A percentile compares a stretch with the other conserved stretches of the same genome.
These are phyloP conservation scores for Erebia ligea DNA, from an alignment of 2,888 invertebrate species.

Conservation along the genomic window DNA sequence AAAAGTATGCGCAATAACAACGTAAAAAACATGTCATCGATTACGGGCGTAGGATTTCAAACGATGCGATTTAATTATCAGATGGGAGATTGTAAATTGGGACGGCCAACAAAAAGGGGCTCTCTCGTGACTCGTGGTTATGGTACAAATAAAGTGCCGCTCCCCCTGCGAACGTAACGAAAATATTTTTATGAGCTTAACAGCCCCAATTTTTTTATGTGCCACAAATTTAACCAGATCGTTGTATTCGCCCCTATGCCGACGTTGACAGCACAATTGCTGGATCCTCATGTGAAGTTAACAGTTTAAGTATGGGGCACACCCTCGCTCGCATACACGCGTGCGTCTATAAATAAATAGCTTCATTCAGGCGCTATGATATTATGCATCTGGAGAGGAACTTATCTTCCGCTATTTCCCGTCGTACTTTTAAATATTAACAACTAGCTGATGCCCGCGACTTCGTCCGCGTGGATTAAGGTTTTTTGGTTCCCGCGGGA, in stretches of 20 bases:
- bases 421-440: slow-evolving; percentile 35
- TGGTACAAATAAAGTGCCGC: slow-evolving; percentile 2
- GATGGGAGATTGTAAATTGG: slow-evolving; percentile 18
- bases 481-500: too few species aligned
- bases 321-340: slow-evolving; percentile 45
- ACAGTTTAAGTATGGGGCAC: slow-evolving; percentile 41
- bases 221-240: slow-evolving; percentile 28
- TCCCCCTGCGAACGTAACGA: slow-evolving; percentile 20
- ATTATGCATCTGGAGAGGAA: slow-evolving; percentile 48
- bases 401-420: slow-evolving; percentile 43
- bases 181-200: slow-evolving; percentile 26
- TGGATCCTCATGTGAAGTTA: slow-evolving; percentile 44
- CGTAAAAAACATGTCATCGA: slow-evolving; percentile 22
- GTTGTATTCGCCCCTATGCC: slow-evolving; percentile 37
- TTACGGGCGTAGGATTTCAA: slow-evolving; percentile 18
- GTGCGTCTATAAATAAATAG: slow-evolving; percentile 52
- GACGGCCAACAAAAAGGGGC: slow-evolving; percentile 14
- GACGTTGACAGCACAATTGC: slow-evolving; percentile 50
- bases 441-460: too few species aligned
- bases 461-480: too few species aligned
- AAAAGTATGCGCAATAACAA: slow-evolving; percentile 16
- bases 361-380: slow-evolving; percentile 50
- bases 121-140: slow-evolving; percentile 9
- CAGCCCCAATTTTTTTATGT: slow-evolving; percentile 34
- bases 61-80: slow-evolving; percentile 25